Evolutionary conservation across 1,140 invertebrate genomes (phyloP), one percentile per base, ranked within the genome.

Genomic region (Cyphomyrmex costatus): DNA sequence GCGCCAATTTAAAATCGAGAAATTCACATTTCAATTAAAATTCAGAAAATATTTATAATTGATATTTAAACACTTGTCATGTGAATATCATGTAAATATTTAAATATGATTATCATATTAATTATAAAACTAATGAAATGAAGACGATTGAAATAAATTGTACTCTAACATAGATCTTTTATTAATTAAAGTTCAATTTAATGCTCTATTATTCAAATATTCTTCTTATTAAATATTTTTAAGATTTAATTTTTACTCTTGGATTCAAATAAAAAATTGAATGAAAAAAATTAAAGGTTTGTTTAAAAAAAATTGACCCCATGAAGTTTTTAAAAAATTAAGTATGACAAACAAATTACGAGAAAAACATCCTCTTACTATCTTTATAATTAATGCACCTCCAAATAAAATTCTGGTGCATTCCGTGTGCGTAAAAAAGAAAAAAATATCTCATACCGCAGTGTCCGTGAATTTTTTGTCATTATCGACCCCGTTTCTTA

Each of bases 401-500:
- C 33, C 33, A 42, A 8, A 42, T 12, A 1, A 70, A 42, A 14
- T 42, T 68, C 1, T 65, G 33, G 24, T 2, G 16, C 16, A 42
- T 19, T 4, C 21, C 24, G 14, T 7, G 24, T 24, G 12, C 12
- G 14, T 27, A n/a, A 53, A 66, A 53, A 21, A 21, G 4, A 21
- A 21, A 60, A 82, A 82, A 36, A 24, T n/a, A 56, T 24, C 53
- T 60, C 0, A 14, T 12, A 24, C 24, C 24, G 14, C 66, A 56
- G 63, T 30, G 8, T 53, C 56, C 21, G 33, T 49, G 19, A 60
- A 42, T 60, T 86, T 86, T 76, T 76, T 12, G 19, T 53, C 56
- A 2, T 77, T 24, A 27, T 61, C 49, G 42, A 73, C 66, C 56
- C n/a, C 65, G 71, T 84, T 85, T 53, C 86, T 90, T 90, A 76